A percentile compares a stretch with the other conserved stretches of the same genome.
These are phyloP conservation scores for Pristionchus maxplancki DNA, from an alignment of 2,888 invertebrate genomes.

Conservation along the genomic window DNA sequence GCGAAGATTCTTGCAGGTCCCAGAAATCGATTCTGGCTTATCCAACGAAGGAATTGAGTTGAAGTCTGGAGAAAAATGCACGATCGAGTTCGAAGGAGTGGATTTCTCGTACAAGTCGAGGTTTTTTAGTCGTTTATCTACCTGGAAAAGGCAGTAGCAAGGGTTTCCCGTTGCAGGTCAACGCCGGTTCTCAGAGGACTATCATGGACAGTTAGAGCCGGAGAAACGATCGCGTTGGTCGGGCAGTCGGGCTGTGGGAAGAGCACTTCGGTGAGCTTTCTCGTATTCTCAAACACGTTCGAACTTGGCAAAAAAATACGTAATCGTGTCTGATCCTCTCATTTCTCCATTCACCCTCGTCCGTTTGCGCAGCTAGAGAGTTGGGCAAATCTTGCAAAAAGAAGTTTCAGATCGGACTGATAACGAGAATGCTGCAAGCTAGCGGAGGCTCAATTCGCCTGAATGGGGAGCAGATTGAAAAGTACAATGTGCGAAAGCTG, in stretches of 20 bases:
- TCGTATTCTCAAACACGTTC: too few relatives aligned
- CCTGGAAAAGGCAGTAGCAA: too few relatives aligned
- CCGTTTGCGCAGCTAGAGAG: not conserved
- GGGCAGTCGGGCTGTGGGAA: conserved; percentile 70
- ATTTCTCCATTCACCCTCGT: too few relatives aligned
- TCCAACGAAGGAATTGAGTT: not conserved
- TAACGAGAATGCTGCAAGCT: not conserved
- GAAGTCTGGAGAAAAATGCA: not conserved
- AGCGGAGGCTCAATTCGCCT: not conserved
- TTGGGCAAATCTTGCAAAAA: not conserved
- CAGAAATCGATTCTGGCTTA: not conserved
- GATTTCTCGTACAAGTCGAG: not conserved
- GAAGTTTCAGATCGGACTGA: conserved; percentile 13
- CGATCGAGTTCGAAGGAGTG: not conserved
- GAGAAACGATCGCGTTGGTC: conserved; percentile 67
- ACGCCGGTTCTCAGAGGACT: conserved; percentile 52
- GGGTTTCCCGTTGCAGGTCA: not conserved
- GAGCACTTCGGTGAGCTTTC: conserved; percentile 67
- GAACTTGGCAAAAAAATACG: too few relatives aligned
- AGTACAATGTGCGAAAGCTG: conserved; percentile 19
- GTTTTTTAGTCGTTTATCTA: too few relatives aligned
- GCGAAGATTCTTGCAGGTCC: not conserved
- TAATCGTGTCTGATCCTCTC: too few relatives aligned
- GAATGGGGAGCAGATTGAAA: conserved; percentile 5
- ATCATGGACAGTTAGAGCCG: conserved; percentile 56